phyloP scores from a whole-genome alignment of 2,113 vertebrate genomes.

The Brienomyrus brachyistius region DNA sequence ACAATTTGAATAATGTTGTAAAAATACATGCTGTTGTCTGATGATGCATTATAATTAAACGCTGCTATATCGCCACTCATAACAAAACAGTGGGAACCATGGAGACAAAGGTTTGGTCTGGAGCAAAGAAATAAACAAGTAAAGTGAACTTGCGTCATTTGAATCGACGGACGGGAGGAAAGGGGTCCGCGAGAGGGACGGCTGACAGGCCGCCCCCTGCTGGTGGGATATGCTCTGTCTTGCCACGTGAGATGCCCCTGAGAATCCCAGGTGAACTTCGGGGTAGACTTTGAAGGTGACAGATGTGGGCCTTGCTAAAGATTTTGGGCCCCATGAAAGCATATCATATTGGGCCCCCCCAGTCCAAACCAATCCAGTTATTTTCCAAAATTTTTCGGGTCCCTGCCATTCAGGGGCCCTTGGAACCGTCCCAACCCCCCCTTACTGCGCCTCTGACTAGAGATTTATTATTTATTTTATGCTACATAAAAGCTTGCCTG shows the following conservation, averaged over 20 bases:
- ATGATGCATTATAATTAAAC: background rate
- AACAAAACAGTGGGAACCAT: background rate
- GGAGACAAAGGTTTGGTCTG: background rate
- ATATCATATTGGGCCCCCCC: too few relatives aligned
- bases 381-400: too few relatives aligned
- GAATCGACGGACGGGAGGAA: background rate
- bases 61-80: background rate
- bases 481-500: background rate
- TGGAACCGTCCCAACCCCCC: too few relatives aligned
- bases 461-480: background rate
- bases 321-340: too few relatives aligned
- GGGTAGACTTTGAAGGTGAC: background rate
- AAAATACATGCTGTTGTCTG: background rate
- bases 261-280: background rate
- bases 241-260: background rate
- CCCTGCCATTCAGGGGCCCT: too few relatives aligned
- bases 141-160: background rate
- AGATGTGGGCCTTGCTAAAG: too few relatives aligned
- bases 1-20: background rate
- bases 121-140: background rate
- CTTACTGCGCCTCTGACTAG: background rate
- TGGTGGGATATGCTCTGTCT: constrained; percentile 10
- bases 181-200: background rate
- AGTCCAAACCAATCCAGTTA: too few relatives aligned
- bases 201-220: constrained; percentile 1